Percentiles rank a stretch among this genome's conserved stretches.
Evolutionary conservation across 2,797 vertebrate species (phyloP).

Genomic region (Sebastes nivosus): DNA sequence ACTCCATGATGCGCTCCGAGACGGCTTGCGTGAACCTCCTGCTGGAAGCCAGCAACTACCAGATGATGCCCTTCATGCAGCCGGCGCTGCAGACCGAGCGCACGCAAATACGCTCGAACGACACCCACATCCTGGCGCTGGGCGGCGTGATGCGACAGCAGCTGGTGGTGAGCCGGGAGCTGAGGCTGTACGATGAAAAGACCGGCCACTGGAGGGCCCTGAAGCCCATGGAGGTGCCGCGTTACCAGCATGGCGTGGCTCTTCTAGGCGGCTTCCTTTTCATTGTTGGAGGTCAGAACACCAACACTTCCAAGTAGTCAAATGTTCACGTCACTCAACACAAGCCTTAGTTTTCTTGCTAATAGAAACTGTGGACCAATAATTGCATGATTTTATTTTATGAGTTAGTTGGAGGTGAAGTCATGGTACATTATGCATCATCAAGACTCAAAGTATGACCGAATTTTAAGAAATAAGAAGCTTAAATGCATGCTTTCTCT

Average conservation of each 20-base stretch:
- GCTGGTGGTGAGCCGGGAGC: slow-evolving; percentile 85
- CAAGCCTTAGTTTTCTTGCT: neutral
- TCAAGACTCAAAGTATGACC: neutral
- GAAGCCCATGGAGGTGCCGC: slow-evolving; percentile 83
- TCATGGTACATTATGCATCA: neutral
- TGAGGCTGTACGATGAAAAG: slow-evolving; percentile 81
- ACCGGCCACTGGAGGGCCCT: slow-evolving; percentile 79
- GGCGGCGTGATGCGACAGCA: slow-evolving; percentile 88
- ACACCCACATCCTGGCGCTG: slow-evolving; percentile 81
- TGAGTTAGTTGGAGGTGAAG: neutral
- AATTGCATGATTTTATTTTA: neutral
- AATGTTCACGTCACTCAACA: too few relatives aligned
- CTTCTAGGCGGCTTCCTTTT: slow-evolving; percentile 86
- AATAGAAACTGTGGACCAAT: neutral
- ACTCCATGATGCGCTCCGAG: slow-evolving; percentile 78
- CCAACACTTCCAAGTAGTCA: neutral
- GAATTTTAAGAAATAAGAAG: neutral
- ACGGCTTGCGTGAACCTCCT: slow-evolving; percentile 85
- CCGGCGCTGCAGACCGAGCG: slow-evolving; percentile 83
- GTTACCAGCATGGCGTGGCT: slow-evolving; percentile 87
- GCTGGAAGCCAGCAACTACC: slow-evolving; percentile 88
- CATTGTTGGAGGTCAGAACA: slow-evolving; percentile 84
- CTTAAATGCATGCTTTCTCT: neutral
- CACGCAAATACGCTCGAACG: slow-evolving; percentile 82
- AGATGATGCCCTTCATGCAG: slow-evolving; percentile 88